These are phyloP conservation scores for Blastomussa wellsi DNA, from an alignment of 92 coral and sea anemone species.

Conservation along the genomic window DNA sequence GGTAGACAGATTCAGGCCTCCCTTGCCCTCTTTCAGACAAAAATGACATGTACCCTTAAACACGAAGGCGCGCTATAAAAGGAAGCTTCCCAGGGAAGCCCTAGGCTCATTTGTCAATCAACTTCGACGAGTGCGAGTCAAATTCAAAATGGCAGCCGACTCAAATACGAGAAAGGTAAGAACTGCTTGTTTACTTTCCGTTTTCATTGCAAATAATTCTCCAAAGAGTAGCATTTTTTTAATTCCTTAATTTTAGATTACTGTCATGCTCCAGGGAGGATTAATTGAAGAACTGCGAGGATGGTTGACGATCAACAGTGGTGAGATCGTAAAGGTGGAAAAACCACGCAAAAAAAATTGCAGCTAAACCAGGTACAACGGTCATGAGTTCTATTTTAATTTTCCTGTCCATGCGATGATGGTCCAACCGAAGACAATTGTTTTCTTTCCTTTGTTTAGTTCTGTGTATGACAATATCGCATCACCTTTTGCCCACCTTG, in stretches of 20 bases:
- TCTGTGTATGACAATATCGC: background rate
- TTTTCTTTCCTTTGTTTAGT: background rate
- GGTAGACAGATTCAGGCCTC: background rate
- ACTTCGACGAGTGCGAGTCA: too few species aligned
- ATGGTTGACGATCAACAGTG: conserved; percentile 11
- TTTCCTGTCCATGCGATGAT: background rate
- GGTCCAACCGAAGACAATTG: background rate
- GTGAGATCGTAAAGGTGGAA: conserved; percentile 15
- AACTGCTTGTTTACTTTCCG: too few species aligned
- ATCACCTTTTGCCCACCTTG: too few species aligned
- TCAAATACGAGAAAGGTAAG: too few species aligned
- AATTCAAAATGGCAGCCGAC: too few species aligned
- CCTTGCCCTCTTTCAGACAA: too few species aligned
- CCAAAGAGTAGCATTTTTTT: too few species aligned
- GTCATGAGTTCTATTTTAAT: background rate
- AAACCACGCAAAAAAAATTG: conserved; percentile 21
- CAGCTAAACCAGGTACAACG: background rate
- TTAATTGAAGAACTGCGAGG: conserved; percentile 21
- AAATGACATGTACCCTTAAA: too few species aligned
- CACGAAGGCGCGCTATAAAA: too few species aligned
- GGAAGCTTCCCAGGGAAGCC: too few species aligned
- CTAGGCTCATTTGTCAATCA: too few species aligned
- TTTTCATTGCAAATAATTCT: too few species aligned
- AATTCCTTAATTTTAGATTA: background rate
- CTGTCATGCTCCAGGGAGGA: background rate